Evolutionary conservation across 1,140 invertebrate species (phyloP).

Genomic region (Nomia melanderi): DNA sequence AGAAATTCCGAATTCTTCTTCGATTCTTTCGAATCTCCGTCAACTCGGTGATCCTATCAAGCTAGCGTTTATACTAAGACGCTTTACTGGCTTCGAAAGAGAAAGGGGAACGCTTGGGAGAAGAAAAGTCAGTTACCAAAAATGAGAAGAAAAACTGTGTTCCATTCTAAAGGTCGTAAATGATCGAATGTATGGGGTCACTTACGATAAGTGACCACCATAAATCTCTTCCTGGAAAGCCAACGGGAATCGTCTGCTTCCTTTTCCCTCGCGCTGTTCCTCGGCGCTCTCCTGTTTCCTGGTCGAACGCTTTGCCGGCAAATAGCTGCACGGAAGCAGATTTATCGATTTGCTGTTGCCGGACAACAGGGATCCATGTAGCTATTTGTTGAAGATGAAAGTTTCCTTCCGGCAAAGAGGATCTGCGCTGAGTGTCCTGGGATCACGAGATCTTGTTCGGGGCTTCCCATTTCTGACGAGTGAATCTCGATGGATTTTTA

Average conservation of each 20-base stretch:
- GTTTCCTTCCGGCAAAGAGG: slow-evolving; percentile 34
- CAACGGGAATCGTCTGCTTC: slow-evolving; percentile 56
- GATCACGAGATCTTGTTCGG: not conserved
- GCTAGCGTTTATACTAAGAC: slow-evolving; percentile 20
- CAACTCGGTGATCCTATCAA: not conserved
- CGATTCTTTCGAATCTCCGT: not conserved
- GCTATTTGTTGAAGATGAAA: slow-evolving; percentile 51
- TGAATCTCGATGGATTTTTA: slow-evolving; percentile 2
- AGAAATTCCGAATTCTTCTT: no score
- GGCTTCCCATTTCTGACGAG: not conserved
- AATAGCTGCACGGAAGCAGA: slow-evolving; percentile 59
- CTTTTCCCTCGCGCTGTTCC: slow-evolving; percentile 8
- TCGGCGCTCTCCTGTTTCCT: slow-evolving; percentile 46
- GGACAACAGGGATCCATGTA: slow-evolving; percentile 50
- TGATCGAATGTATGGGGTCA: slow-evolving; percentile 37
- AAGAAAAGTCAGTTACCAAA: not conserved
- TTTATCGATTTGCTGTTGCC: slow-evolving; percentile 59
- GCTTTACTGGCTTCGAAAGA: not conserved
- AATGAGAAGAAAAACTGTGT: not conserved
- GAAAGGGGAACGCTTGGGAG: not conserved
- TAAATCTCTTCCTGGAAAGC: slow-evolving; percentile 55
- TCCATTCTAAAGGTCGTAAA: slow-evolving; percentile 41
- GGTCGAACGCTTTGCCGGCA: slow-evolving; percentile 59
- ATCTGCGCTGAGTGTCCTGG: slow-evolving; percentile 31
- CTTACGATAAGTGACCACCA: slow-evolving; percentile 57